Evolutionary conservation across 2,797 vertebrate genomes (phyloP).

Genomic region (Masticophis lateralis): DNA sequence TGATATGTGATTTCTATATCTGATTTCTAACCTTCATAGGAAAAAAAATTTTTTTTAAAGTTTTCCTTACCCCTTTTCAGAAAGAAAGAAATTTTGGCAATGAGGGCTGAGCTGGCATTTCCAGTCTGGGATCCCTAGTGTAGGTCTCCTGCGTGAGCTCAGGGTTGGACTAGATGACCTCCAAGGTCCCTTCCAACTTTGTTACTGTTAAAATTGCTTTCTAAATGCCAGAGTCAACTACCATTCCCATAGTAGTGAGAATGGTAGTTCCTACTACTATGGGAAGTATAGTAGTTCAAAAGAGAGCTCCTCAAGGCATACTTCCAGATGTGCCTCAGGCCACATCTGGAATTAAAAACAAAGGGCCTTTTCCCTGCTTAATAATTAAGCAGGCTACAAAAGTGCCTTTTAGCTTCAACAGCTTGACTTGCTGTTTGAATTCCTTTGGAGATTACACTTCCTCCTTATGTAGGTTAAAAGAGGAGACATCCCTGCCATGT

Average conservation of each 20-base stretch:
- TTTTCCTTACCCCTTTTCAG: neutral
- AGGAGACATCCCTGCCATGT: neutral
- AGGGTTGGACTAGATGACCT: too few relatives aligned
- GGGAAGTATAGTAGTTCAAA: neutral
- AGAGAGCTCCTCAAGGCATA: neutral
- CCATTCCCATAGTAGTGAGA: too few relatives aligned
- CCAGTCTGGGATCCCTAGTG: neutral
- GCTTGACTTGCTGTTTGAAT: neutral
- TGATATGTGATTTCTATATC: too few relatives aligned
- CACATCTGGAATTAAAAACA: neutral
- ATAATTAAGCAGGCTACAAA: neutral
- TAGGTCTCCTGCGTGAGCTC: too few relatives aligned
- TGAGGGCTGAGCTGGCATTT: neutral
- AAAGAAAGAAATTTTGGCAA: neutral
- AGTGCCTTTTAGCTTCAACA: neutral
- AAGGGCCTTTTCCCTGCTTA: fast-evolving
- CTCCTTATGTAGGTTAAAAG: constrained; percentile 8
- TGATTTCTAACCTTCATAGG: neutral
- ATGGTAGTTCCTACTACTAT: too few relatives aligned
- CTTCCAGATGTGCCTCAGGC: neutral
- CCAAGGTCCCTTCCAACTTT: too few relatives aligned
- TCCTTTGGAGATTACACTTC: neutral
- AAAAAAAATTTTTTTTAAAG: neutral
- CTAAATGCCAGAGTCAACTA: too few relatives aligned
- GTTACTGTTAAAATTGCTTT: too few relatives aligned